Base-by-base conservation (phyloP, 2,888 invertebrate genomes). In the Steinernema carpocapsae region DNA sequence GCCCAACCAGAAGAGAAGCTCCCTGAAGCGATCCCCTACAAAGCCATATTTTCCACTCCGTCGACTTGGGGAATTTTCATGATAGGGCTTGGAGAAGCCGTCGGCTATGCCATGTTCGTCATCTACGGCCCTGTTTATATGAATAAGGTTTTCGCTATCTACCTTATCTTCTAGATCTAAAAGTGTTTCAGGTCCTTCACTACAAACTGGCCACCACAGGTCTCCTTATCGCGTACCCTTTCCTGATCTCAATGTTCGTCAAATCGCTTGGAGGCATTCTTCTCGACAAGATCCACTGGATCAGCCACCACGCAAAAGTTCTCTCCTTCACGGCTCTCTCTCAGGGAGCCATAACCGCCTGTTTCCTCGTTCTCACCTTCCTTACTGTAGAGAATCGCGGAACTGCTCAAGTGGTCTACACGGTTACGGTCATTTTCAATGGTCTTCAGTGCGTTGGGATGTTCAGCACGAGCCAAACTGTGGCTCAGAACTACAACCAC, bases 401-500 rank as follows among this genome's bases (percentile, higher is more conserved):
- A 1, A 12, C 74, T 29, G 83, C 82, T 1, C 84, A 84, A 77
- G 75, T 79, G 3, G 80, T 79, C 72, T 83, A 83, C 74, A 83
- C 84, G 0, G 72, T 74, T 10, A 78, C 82, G 10, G 82, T 84
- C 64, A 79, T 79, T 29, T 75, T 81, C 19, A 76, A 74, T 6
- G 82, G 83, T 14, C 71, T 84, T 45, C 83, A 84, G 37, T 80
- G 82, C 70, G 79, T 83, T 1, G 84, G 83, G 1, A 14, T 22
- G 2, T 64, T 64, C 64, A 64, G 32, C 26, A 32, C 64, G 1
- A 64, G 64, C 32, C 64, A 64, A 19, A 32, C 6, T 56, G 56
- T 56, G 6, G 56, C 56, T 12, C 14, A 56, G 26, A 22, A 56
- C n/a, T 56, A 24, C 56, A 56, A 56, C 26, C 56, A 56, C 56